Percentiles rank a stretch among this genome's conserved stretches.
Conservation (phyloP, 2,797 vertebrate genomes). For the Oceanodroma leucorhoa region DNA sequence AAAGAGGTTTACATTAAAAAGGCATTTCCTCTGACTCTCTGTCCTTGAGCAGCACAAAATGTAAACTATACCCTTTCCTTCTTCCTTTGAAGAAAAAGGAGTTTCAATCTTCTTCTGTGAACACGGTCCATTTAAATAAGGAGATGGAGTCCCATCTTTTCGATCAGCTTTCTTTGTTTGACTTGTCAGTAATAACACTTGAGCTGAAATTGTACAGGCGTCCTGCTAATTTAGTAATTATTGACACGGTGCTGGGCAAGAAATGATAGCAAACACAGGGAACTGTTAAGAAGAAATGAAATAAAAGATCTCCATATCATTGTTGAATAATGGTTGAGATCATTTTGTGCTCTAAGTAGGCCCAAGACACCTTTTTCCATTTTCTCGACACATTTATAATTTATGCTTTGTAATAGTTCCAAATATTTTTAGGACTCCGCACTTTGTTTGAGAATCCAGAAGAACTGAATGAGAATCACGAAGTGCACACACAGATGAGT, state of each 20-base stretch:
- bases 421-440: constrained; percentile 81
- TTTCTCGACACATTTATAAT: constrained; percentile 83
- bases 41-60: constrained; percentile 81
- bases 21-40: constrained; percentile 74
- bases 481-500: constrained; percentile 61
- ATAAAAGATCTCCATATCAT: constrained; percentile 79
- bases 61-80: constrained; percentile 77
- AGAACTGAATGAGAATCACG: constrained; percentile 68
- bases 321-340: constrained; percentile 79
- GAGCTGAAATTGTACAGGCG: constrained; percentile 86
- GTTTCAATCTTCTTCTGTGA: constrained; percentile 77
- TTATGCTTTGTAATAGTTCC: constrained; percentile 84
- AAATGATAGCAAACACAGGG: constrained; percentile 89
- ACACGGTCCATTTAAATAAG: constrained; percentile 88
- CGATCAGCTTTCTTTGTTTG: constrained; percentile 86
- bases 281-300: constrained; percentile 81
- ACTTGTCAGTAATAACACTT: constrained; percentile 87
- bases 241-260: constrained; percentile 88
- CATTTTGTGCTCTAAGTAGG: constrained; percentile 77
- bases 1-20: constrained; percentile 81
- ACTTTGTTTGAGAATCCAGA: constrained; percentile 78
- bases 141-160: constrained; percentile 86
- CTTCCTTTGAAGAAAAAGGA: constrained; percentile 74
- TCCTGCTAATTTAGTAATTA: constrained; percentile 91
- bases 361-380: constrained; percentile 78